These are phyloP conservation scores for Hexactinellida sp. DNA, from an alignment of 37 sponge, comb jelly and placozoan genomes.

Conservation along the genomic window DNA sequence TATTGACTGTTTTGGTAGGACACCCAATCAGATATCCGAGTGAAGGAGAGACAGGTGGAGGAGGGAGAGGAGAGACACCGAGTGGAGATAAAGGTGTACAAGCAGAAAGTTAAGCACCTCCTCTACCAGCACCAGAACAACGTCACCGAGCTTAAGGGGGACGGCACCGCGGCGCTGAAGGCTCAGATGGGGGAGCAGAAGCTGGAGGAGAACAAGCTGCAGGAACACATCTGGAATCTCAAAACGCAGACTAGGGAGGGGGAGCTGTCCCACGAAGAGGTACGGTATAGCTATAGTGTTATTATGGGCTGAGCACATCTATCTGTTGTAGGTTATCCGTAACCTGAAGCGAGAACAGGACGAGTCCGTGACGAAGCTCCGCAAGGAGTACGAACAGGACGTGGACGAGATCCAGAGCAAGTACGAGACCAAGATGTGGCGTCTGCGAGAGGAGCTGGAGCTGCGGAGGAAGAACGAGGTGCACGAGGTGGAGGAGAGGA, in stretches of 20 bases:
- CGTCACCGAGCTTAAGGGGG: slow-evolving; percentile 89
- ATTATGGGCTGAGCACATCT: background rate
- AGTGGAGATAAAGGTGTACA: slow-evolving; percentile 99
- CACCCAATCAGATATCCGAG: slow-evolving; percentile 48
- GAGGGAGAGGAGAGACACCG: slow-evolving; percentile 93
- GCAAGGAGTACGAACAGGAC: slow-evolving; percentile 61
- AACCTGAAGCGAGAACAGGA: slow-evolving; percentile 50
- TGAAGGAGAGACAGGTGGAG: slow-evolving; percentile 86
- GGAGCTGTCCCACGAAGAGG: slow-evolving; percentile 88
- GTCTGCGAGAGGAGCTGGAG: slow-evolving; percentile 85
- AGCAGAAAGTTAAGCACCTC: slow-evolving; percentile 98
- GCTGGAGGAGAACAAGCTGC: background rate
- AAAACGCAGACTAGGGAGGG: slow-evolving; percentile 35
- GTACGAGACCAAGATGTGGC: slow-evolving; percentile 73
- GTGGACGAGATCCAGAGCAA: slow-evolving; percentile 64
- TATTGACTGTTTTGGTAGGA: slow-evolving; percentile 35
- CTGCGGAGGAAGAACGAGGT: slow-evolving; percentile 88
- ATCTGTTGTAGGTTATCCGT: background rate
- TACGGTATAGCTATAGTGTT: slow-evolving; percentile 35
- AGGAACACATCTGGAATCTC: background rate
- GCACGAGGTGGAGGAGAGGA: slow-evolving; percentile 96
- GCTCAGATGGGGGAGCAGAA: slow-evolving; percentile 16
- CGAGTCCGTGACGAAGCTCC: slow-evolving; percentile 46
- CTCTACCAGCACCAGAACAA: slow-evolving; percentile 95
- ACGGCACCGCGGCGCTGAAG: slow-evolving; percentile 29